Evolutionary conservation across 1,140 invertebrate species (phyloP), one percentile per base, ranked within the genome.

Genomic region (Drosophila cardini): DNA sequence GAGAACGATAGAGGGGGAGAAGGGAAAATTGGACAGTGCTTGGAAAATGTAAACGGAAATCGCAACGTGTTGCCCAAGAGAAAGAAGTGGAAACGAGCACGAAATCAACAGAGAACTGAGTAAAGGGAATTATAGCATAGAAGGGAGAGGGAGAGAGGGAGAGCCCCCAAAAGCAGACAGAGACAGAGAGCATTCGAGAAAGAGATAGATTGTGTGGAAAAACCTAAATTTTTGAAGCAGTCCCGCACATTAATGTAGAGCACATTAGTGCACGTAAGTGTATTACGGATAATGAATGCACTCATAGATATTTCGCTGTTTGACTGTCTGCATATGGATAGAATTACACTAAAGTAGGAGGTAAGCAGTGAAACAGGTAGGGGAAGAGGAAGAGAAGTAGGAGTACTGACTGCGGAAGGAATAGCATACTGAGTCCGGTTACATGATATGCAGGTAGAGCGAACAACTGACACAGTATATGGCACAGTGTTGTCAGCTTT

Each of bases 271-370:
- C 84, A 80, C 84, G 80, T 89, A 89, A 89, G 84, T 89, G 80
- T 89, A 89, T 89, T 89, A 89, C 75, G 84, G 84, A 89, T 89
- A 89, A 89, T 89, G 84, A 85, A 89, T 89, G 84, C 85, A 89
- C 80, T 89, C 84, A 84, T 84, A 89, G 84, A 89, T 87, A 89
- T 80, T 75, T 79, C 32, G 72, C 76, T 73, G 58, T 70, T 78
- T 64, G 71, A 71, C 52, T 70, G 65, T 63, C 60, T 71, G 72
- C 56, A 74, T 74, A 61, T 70, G 57, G 63, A 60, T 34, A 61
- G 42, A 61, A 34, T 56, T 38, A 15, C 32, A 64, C 40, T 6
- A 7, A 0, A 45, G 42, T 1, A 16, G 26, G n/a, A n/a, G n/a
- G n/a, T n/a, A n/a, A n/a, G n/a, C n/a, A n/a, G n/a, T n/a, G n/a